phyloP scores from a whole-genome alignment of 2,797 vertebrate species.

The Aphelocoma californica region DNA sequence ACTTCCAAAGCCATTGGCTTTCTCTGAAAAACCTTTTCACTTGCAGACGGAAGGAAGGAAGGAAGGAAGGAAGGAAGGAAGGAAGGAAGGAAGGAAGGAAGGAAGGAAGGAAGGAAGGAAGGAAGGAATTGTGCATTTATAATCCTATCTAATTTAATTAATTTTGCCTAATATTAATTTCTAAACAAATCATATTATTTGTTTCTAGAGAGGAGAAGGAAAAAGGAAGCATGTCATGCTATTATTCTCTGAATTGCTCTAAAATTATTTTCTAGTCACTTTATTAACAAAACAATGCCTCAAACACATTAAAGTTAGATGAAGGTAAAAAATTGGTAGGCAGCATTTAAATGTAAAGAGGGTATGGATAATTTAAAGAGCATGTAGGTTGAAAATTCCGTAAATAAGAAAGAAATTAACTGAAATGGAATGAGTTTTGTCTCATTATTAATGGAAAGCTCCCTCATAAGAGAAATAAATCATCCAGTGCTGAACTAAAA shows the following conservation, averaged over 20 bases:
- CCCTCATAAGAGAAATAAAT: constrained; percentile 39
- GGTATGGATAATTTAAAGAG: constrained; percentile 38
- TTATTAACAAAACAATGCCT: constrained; percentile 30
- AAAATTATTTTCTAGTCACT: neutral
- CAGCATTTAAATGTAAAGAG: constrained; percentile 17
- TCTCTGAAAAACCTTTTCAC: neutral
- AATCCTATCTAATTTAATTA: neutral
- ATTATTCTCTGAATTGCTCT: neutral
- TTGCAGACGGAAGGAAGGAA: neutral
- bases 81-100: neutral
- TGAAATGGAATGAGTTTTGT: constrained; percentile 33
- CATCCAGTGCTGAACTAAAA: neutral
- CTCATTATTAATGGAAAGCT: constrained; percentile 10
- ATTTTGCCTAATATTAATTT: neutral
- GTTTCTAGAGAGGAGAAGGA: neutral
- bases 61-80: neutral
- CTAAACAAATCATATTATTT: neutral
- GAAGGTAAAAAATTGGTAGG: constrained; percentile 18
- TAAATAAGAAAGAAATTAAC: constrained; percentile 54
- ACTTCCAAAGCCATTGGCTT: neutral
- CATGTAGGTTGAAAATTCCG: neutral
- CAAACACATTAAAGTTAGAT: neutral
- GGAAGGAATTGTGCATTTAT: neutral
- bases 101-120: neutral
- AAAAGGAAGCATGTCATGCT: neutral